Base-by-base conservation (phyloP, 2,113 vertebrate species). In the Cygnus buccinator region DNA sequence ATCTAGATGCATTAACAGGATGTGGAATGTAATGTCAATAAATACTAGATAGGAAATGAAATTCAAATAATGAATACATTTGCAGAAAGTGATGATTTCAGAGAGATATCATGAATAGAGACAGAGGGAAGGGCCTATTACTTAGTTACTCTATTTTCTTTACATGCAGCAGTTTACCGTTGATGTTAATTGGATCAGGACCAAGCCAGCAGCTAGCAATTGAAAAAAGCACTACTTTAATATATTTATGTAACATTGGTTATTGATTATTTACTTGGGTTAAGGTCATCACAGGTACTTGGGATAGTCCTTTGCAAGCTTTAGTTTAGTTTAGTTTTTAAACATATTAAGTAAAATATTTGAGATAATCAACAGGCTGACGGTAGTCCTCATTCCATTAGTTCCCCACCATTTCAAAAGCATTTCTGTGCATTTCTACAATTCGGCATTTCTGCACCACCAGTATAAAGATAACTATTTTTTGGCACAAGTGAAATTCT, bases 1-100 rank as follows among this genome's bases (percentile, higher is more conserved):
- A 70, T 77, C 67, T 85, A 83, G 78, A 93, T 59, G 55, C 71
- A 71, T 73, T 84, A 89, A 44, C 33, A 91, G 74, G 84, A 87
- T 58, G 54, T 72, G 58, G 44, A 87, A 84, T 44, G 73, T 37
- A 95, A 75, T 44, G 77, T 65, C 66, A 85, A 89, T 83, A 94
- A 93, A 82, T 66, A 91, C 23, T 73, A 89, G 17, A 89, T 61
- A 48, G 61, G 62, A 94, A 96, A 83, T 73, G 17, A 87, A 87
- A 83, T 70, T 82, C 29, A 93, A 83, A 94, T 91, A 93, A 79
- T 54, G 58, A 94, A 85, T 73, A 91, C 15, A 70, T 73, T 61
- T 75, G 54, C 78, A 70, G 75, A 84, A 93, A 87, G 91, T 37
- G 0, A 16, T 70, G 13, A 87, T 63, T 83, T 80, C 59, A 85